A percentile compares a stretch with the other conserved stretches of the same genome.
These are phyloP conservation scores for Cephonodes hylas DNA, from an alignment of 2,888 invertebrate species.

Conservation along the genomic window DNA sequence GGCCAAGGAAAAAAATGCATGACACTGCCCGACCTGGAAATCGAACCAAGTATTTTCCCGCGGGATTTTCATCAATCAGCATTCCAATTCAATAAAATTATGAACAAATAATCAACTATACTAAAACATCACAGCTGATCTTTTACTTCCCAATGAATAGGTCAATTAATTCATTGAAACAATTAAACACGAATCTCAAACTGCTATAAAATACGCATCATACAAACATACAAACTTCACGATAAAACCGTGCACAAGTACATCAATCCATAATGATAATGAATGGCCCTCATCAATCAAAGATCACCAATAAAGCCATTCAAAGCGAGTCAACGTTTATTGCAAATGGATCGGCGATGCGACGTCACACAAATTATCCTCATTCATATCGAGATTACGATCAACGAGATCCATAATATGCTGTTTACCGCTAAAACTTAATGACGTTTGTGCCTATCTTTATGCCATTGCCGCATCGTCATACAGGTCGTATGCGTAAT, in stretches of 20 bases:
- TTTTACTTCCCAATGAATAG: too few relatives aligned
- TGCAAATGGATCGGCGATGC: not conserved
- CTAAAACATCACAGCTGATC: too few relatives aligned
- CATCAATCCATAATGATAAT: not conserved
- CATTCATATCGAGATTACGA: conserved; percentile 9
- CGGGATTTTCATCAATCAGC: too few relatives aligned
- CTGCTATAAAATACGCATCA: not conserved
- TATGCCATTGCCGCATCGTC: conserved; percentile 29
- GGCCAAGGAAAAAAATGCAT: too few relatives aligned
- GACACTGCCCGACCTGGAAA: too few relatives aligned
- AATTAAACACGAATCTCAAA: too few relatives aligned
- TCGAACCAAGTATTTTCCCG: too few relatives aligned
- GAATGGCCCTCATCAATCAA: conserved; percentile 2
- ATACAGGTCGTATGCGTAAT: conserved; percentile 39
- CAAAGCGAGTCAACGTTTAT: not conserved
- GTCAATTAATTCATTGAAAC: too few relatives aligned
- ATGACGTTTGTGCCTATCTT: conserved; percentile 27
- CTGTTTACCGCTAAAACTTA: conserved; percentile 15
- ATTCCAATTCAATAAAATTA: too few relatives aligned
- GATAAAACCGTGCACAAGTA: not conserved
- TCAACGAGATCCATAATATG: not conserved
- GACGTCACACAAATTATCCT: conserved; percentile 3
- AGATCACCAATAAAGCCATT: not conserved
- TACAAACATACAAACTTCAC: too few relatives aligned
- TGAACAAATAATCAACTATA: too few relatives aligned